Percentiles rank a stretch among this genome's conserved stretches.
Evolutionary conservation across 2,888 invertebrate genomes (phyloP).

Genomic region (Rotaria macrura): DNA sequence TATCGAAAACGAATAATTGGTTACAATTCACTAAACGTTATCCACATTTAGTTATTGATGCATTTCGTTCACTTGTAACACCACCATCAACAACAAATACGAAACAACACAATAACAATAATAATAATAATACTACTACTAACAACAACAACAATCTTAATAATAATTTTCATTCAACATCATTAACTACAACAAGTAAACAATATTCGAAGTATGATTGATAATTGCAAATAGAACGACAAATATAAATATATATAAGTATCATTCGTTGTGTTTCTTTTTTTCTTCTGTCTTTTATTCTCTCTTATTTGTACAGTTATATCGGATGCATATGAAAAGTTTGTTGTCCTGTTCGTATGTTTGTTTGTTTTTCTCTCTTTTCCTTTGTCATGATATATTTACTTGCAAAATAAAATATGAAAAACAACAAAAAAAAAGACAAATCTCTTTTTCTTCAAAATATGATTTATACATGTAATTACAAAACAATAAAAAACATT

Average conservation of each 20-base stretch:
- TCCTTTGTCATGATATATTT: slow-evolving; percentile 3
- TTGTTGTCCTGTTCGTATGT: slow-evolving; percentile 10
- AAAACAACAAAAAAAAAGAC: background rate
- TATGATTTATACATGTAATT: too few relatives aligned
- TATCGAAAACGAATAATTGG: slow-evolving; percentile 7
- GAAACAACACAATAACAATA: background rate
- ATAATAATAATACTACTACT: background rate
- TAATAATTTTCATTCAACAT: slow-evolving; percentile 5
- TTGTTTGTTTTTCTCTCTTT: background rate
- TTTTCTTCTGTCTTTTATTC: background rate
- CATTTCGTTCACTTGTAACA: slow-evolving; percentile 17
- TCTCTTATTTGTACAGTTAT: background rate
- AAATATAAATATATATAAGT: background rate
- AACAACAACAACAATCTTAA: background rate
- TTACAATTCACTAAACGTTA: background rate
- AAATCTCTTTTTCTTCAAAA: too few relatives aligned
- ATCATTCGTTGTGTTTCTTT: background rate
- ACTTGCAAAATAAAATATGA: background rate
- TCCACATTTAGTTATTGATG: slow-evolving; percentile 12
- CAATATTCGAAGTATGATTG: background rate
- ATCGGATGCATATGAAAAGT: background rate
- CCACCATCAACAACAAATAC: slow-evolving; percentile 17
- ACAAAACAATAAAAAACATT: too few relatives aligned
- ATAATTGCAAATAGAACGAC: background rate
- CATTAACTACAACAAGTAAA: slow-evolving; percentile 8